Evolutionary conservation across 2,888 invertebrate species (phyloP), one percentile per base, ranked within the genome.

Genomic region (Cremastinae sp.): DNA sequence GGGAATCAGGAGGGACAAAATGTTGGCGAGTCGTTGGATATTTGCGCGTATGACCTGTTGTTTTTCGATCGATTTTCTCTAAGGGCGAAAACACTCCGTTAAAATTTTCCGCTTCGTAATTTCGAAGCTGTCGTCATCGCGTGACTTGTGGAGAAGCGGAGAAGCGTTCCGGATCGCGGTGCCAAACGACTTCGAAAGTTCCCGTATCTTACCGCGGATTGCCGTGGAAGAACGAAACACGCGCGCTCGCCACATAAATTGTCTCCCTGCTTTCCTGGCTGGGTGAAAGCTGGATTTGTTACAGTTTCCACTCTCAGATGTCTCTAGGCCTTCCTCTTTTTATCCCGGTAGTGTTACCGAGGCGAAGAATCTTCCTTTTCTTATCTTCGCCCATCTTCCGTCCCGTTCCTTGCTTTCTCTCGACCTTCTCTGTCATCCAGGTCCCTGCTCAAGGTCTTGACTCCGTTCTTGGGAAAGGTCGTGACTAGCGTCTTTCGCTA

Each of bases 251-350:
- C 88, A 88, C 88, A 89, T 89, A 89, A 89, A 89, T 89, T 88
- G 86, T 89, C 88, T 84, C 84, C 83, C 86, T 88, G 88, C 88
- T 28, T 28, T 28, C 28, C 89, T 85, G 83, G 83, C 83, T 83
- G 85, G 85, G 87, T 89, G 88, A 89, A 89, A 89, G 89, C 88
- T 89, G 89, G 89, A 89, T 89, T 89, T 89, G 89, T 89, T 88
- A 88, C 87, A 89, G 88, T 89, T 89, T 88, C 87, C 89, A 88
- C 88, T 87, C 85, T 82, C 74, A 82, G 82, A 78, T 84, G 84
- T 85, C 84, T 87, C 87, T 86, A 87, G 86, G 81, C 82, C 77
- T 28, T 80, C 75, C 76, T 79, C 81, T 73, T 62, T 36, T 68
- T 62, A 71, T 61, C 54, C 51, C 36, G 43, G 78, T 74, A 68